These are phyloP conservation scores for Ethmia dodecea DNA, from an alignment of 2,888 invertebrate genomes.

Conservation along the genomic window DNA sequence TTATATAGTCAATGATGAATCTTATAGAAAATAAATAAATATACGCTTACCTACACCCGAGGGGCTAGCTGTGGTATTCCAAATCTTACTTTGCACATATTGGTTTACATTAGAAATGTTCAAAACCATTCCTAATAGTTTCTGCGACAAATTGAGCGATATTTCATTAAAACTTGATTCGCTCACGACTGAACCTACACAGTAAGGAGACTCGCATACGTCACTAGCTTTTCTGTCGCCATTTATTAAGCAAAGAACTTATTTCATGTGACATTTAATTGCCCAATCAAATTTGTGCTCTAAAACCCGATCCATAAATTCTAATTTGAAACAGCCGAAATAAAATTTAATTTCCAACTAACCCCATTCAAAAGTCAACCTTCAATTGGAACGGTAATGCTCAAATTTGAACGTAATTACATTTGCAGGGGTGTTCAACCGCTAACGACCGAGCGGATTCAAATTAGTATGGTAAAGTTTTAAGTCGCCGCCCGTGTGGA, in stretches of 20 bases:
- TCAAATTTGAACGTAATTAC: background rate
- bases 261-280: background rate
- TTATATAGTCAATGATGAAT: no score
- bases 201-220: conserved; percentile 15
- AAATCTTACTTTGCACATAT: no score
- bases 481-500: conserved; percentile 17
- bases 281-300: background rate
- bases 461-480: conserved; percentile 32
- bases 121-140: no score
- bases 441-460: conserved; percentile 23
- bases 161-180: conserved; percentile 9
- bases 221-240: conserved; percentile 12
- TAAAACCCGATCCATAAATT: background rate
- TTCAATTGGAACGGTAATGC: conserved; percentile 1
- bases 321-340: conserved; percentile 1
- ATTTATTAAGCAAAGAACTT: conserved; percentile 5
- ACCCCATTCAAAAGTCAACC: background rate
- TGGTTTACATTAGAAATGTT: no score
- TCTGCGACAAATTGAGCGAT: background rate
- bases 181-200: conserved; percentile 7
- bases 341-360: conserved; percentile 1
- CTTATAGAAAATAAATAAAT: no score
- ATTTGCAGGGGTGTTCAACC: conserved; percentile 19
- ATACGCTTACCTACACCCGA: no score
- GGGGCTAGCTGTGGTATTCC: no score